Evolutionary conservation across 2,888 invertebrate genomes (phyloP), one percentile per base, ranked within the genome.

Genomic region (Rhagium mordax): DNA sequence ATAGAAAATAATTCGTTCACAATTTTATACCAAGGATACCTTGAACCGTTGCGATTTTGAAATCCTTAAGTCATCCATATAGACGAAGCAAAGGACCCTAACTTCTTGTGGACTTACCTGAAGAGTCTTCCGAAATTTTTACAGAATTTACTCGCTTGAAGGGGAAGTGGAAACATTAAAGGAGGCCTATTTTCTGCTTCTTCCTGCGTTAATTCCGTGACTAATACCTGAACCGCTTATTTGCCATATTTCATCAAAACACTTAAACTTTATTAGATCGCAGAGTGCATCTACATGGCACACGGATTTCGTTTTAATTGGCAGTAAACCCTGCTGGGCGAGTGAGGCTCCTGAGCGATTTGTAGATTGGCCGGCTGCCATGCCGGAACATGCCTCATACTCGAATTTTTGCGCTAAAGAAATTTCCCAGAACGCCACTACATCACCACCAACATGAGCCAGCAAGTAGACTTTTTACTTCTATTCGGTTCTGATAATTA

Each of bases 281-380:
- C 2, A 47, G 61, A 62, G 21, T 47, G 24, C 48, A 47, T 61
- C 61, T 16, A 47, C 20, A 24, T 41, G 27, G 20, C 20, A 41
- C 4, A 48, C 21, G 61, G 15, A 13, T 5, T 21, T 10, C 49
- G 8, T 29, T 27, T 64, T 49, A 64, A 48, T 64, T 64, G 64
- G 27, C 51, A 64, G 51, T 29, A 48, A 64, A 29, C 16, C 24
- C 29, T 0, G 15, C 48, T 47, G 47, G 61, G 61, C 18, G 48
- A 49, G 24, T 15, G 15, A 27, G 18, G 15, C 4, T 51, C 29
- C 48, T 64, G 64, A 27, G 51, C 51, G 64, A 48, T 48, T 51
- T 51, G 64, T 64, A 51, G 49, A 64, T 64, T 64, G 64, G 64
- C 64, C 64, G 24, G 24, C n/a, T 64, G 64, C 64, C 64, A 64